Conservation (phyloP, 2,113 vertebrate genomes). For the Chelonoidis abingdonii region DNA sequence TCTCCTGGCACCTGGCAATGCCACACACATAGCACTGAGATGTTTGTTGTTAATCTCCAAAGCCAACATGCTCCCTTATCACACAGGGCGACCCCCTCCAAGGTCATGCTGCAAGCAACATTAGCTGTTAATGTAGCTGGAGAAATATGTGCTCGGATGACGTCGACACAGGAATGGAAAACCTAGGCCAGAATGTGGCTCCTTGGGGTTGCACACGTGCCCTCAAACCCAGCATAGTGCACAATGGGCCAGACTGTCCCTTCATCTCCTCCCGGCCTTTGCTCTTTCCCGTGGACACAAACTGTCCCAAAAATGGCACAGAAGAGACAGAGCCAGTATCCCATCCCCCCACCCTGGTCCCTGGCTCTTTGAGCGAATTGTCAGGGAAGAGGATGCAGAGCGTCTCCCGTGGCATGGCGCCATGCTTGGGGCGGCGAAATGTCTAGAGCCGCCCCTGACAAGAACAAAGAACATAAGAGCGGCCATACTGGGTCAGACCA, state of each 20-base stretch:
- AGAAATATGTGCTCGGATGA: neutral
- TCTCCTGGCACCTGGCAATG: neutral
- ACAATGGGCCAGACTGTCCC: neutral
- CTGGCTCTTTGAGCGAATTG: neutral
- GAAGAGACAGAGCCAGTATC: neutral
- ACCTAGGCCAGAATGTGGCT: neutral
- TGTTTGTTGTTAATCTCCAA: conserved; percentile 20
- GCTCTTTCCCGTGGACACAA: neutral
- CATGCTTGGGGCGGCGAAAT: no score
- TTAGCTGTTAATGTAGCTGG: neutral
- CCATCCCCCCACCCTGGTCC: neutral
- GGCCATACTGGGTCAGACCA: no score
- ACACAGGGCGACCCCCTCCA: neutral
- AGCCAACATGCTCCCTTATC: neutral
- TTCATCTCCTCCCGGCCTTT: neutral
- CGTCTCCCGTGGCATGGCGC: no score
- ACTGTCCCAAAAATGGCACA: neutral
- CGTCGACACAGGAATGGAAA: neutral
- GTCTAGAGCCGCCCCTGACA: neutral
- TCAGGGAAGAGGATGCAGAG: neutral
- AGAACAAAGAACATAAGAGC: no score
- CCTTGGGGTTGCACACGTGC: accelerated
- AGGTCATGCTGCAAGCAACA: neutral
- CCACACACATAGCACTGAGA: neutral
- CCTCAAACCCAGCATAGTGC: neutral